Percentiles rank a stretch among this genome's conserved stretches.
These are phyloP conservation scores for Tapirus indicus DNA, from an alignment of 2,797 vertebrate species.

Conservation along the genomic window DNA sequence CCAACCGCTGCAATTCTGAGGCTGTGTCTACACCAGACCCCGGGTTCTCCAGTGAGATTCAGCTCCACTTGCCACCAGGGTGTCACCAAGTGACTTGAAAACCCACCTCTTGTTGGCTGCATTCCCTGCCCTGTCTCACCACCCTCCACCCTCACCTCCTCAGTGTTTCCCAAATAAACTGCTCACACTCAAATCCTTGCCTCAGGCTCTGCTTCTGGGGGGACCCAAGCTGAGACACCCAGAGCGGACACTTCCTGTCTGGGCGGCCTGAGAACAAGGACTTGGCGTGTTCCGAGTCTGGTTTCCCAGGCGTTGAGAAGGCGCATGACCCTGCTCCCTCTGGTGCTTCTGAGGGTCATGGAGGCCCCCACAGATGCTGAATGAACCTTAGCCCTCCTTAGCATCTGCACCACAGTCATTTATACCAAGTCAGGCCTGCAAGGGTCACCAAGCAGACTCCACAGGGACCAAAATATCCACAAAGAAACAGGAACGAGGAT, in stretches of 20 bases:
- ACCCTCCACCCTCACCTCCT: background rate
- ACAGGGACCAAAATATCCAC: background rate
- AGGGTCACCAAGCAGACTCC: background rate
- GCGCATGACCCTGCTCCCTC: accelerated
- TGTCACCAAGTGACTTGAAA: background rate
- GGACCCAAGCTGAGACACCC: background rate
- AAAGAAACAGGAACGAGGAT: background rate
- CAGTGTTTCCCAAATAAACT: background rate
- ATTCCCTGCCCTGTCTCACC: background rate
- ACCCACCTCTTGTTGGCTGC: background rate
- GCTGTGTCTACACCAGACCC: background rate
- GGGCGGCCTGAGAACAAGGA: background rate
- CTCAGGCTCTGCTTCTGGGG: background rate
- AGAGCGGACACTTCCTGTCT: background rate
- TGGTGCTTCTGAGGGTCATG: background rate
- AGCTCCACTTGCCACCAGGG: background rate
- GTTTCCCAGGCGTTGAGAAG: background rate
- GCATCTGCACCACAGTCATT: background rate
- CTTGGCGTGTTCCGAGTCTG: accelerated
- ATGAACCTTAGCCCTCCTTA: background rate
- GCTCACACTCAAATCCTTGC: background rate
- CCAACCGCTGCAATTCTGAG: background rate
- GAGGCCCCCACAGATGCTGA: background rate
- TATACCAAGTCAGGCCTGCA: background rate
- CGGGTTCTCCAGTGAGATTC: background rate